Base-by-base conservation (phyloP, 2,797 vertebrate species). In the Gadopsis bispinosus region DNA sequence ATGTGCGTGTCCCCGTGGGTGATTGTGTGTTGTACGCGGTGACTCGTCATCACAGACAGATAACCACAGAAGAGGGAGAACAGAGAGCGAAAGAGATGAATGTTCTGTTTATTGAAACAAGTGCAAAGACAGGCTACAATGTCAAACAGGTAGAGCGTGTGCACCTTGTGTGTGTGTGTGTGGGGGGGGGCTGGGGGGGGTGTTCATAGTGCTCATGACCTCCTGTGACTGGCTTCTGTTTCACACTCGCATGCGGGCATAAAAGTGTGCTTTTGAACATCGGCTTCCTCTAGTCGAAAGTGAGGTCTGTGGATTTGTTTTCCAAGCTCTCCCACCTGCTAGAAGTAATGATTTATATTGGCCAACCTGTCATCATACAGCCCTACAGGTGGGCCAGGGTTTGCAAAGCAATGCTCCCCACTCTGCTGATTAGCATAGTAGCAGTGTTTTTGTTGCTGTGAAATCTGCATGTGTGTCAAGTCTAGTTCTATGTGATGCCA, bases 51-150 rank as follows among this genome's bases (percentile, higher is more conserved):
- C 75, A 70, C 94, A 95, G 95, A 92, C 94, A 95, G 88, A 95
- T 95, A 92, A 95, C 94, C 84, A 94, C 92, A 90, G 93, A 95
- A 88, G 93, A 95, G 86, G 94, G 94, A 85, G 94, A 95, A 61
- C 94, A 94, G 89, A 95, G 91, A 91, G 94, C 94, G 48, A 95
- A 95, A 94, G 94, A 95, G 83, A 93, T 95, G 95, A 95, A 93
- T 95, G 94, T 96, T 94, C 92, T 95, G 86, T 95, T 95, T 95
- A 95, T 95, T 92, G 95, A 95, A 89, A 95, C 94, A 43, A 95
- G 94, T 89, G 93, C 94, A 95, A 96, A 95, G 94, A 94, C 93
- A 92, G 92, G 94, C 90, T 95, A 95, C 94, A 95, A 95, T 95
- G 95, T 95, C 87, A 95, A 96, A 93, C 95, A 95, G 95, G 95